Evolutionary conservation across 92 coral and sea anemone genomes (phyloP).

Genomic region (Palythoa grandis): DNA sequence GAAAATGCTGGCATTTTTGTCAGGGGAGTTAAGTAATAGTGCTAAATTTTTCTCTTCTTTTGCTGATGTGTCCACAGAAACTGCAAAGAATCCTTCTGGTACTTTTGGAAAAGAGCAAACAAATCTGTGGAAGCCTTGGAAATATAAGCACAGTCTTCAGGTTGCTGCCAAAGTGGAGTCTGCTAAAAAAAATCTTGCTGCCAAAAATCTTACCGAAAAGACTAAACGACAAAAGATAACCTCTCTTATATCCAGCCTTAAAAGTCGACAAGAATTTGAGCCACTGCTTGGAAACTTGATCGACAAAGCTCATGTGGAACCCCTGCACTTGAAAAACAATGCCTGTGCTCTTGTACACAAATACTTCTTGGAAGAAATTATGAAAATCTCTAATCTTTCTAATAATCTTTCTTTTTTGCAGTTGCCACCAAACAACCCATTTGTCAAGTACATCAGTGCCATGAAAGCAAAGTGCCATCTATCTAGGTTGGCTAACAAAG

Average conservation of each 20-base stretch:
- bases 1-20: slow-evolving; percentile 64
- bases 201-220: neutral
- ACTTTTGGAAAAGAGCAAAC: slow-evolving; percentile 42
- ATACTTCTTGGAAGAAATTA: slow-evolving; percentile 25
- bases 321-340: slow-evolving; percentile 53
- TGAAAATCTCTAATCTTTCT: slow-evolving; percentile 35
- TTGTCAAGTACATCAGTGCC: neutral
- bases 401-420: slow-evolving; percentile 41
- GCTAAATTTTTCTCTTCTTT: slow-evolving; percentile 75
- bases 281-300: slow-evolving; percentile 47
- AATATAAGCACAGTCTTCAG: slow-evolving; percentile 39
- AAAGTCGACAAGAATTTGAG: slow-evolving; percentile 37
- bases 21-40: slow-evolving; percentile 25
- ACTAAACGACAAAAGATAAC: slow-evolving; percentile 33
- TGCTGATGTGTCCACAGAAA: slow-evolving; percentile 62
- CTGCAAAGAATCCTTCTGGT: slow-evolving; percentile 5
- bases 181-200: slow-evolving; percentile 24
- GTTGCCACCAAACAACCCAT: slow-evolving; percentile 14
- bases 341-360: slow-evolving; percentile 40
- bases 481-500: slow-evolving; percentile 4
- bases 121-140: slow-evolving; percentile 54
- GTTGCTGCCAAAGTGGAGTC: slow-evolving; percentile 51
- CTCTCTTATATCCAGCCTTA: neutral
- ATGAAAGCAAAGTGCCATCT: neutral
- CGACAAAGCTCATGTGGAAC: slow-evolving; percentile 49